Evolutionary conservation across 2,888 invertebrate genomes (phyloP), one percentile per base, ranked within the genome.

Genomic region (Cantharis flavilabris): DNA sequence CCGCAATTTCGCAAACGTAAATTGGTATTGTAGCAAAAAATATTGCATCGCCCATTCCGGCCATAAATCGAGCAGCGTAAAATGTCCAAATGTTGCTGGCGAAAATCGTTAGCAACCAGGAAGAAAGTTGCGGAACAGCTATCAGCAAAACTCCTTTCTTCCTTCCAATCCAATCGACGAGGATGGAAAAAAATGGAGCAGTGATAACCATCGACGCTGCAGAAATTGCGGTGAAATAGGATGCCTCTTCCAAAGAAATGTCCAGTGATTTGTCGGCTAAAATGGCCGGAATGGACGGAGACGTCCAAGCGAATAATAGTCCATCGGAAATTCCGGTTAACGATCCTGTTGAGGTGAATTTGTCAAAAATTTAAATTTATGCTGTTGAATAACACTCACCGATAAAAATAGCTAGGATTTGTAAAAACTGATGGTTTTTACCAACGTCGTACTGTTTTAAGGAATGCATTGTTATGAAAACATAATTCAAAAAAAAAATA

Each of bases 1-100:
- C 83, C 20, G 84, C 76, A 4, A 86, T 80, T 82, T 86, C 86
- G 7, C 84, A 84, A 0, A 85, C 80, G 72, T 86, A 86, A 71
- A 82, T 79, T 0, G 84, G 84, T 3, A 83, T 26, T 2, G 80
- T 30, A 1, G 82, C 73, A 75, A 83, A 86, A 23, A 85, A 72
- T 20, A 80, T 80, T 10, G 84, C 83, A 65, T 86, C 86, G 0
- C 79, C 83, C 10, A 86, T 76, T 30, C 86, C 86, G n/a, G 79
- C 76, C 4, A 84, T 75, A 11, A 85, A 79, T 79, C 86, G 82
- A 1, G 85, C 79, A 13, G 84, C 69, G 74, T 86, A 87, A 69
- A 86, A 85, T 3, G 85, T 75, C 72, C 83, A 83, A 3, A 85
- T 4, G 20, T 80, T 82, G 72, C 73, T 81, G 0, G 84, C 84